Evolutionary conservation across 2,113 vertebrate genomes (phyloP).

Genomic region (Syngnathus floridae): DNA sequence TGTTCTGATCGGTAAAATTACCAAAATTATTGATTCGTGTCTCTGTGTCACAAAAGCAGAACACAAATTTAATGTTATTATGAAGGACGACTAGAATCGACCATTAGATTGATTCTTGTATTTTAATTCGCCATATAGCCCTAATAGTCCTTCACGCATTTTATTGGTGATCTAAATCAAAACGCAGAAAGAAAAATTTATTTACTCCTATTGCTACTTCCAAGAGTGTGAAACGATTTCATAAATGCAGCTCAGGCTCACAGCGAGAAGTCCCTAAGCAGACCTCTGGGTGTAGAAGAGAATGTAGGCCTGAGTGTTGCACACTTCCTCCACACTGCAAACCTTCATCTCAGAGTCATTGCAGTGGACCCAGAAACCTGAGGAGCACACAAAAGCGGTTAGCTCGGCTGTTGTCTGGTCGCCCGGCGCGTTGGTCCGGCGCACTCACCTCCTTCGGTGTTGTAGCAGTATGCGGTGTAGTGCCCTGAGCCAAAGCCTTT

Average conservation of each 20-base stretch:
- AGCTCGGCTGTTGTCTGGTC: neutral
- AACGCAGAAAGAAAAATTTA: neutral
- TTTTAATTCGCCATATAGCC: neutral
- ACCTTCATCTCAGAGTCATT: slow-evolving; percentile 99
- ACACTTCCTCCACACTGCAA: slow-evolving; percentile 98
- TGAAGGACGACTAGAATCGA: neutral
- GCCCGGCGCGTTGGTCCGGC: neutral
- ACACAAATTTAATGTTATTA: neutral
- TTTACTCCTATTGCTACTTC: slow-evolving; percentile 13
- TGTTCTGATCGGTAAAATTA: neutral
- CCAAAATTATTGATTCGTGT: neutral
- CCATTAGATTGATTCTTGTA: neutral
- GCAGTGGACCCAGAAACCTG: slow-evolving; percentile 99
- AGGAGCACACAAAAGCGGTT: slow-evolving; percentile 11
- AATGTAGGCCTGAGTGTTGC: slow-evolving; percentile 99
- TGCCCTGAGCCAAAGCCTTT: slow-evolving; percentile 99
- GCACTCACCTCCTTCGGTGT: slow-evolving; percentile 96
- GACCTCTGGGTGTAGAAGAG: slow-evolving; percentile 98
- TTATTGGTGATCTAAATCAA: neutral
- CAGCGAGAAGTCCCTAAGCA: slow-evolving; percentile 76
- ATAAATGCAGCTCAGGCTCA: slow-evolving; percentile 50
- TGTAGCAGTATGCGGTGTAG: slow-evolving; percentile 99
- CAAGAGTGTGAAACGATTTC: slow-evolving; percentile 30
- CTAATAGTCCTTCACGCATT: neutral
- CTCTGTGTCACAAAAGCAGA: neutral